Conservation (phyloP, 1,140 invertebrate genomes). For the Papilio machaon region DNA sequence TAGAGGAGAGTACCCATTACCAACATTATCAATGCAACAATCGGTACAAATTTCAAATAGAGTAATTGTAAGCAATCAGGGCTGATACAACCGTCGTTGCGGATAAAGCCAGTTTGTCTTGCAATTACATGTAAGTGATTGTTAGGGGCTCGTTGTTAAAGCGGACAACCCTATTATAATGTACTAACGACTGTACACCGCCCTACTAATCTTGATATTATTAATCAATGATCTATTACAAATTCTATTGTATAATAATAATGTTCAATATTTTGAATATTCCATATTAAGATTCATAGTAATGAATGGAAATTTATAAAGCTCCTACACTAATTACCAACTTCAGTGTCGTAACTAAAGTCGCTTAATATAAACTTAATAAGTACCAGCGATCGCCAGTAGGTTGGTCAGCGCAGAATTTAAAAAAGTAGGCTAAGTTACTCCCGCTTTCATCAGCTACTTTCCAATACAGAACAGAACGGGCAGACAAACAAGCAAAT, state of each 20-base stretch:
- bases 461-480: too few species aligned
- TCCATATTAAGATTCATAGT: too few species aligned
- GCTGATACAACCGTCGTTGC: not conserved
- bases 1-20: not conserved
- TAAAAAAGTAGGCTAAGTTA: too few species aligned
- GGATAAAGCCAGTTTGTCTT: slow-evolving; percentile 31
- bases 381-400: too few species aligned
- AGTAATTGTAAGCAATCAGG: slow-evolving; percentile 35
- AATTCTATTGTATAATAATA: not conserved
- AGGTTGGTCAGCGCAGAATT: too few species aligned
- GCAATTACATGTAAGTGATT: slow-evolving; percentile 38
- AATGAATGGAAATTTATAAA: too few species aligned
- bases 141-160: slow-evolving; percentile 35
- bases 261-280: too few species aligned
- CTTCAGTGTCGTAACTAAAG: too few species aligned
- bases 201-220: not conserved
- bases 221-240: not conserved
- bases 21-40: slow-evolving; percentile 1
- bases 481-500: too few species aligned
- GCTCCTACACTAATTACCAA: too few species aligned
- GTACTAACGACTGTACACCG: slow-evolving; percentile 31
- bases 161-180: slow-evolving; percentile 36
- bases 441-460: too few species aligned
- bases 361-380: too few species aligned
- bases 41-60: slow-evolving; percentile 26